phyloP scores from a whole-genome alignment of 2,113 vertebrate genomes.

The Vicugna pacos region DNA sequence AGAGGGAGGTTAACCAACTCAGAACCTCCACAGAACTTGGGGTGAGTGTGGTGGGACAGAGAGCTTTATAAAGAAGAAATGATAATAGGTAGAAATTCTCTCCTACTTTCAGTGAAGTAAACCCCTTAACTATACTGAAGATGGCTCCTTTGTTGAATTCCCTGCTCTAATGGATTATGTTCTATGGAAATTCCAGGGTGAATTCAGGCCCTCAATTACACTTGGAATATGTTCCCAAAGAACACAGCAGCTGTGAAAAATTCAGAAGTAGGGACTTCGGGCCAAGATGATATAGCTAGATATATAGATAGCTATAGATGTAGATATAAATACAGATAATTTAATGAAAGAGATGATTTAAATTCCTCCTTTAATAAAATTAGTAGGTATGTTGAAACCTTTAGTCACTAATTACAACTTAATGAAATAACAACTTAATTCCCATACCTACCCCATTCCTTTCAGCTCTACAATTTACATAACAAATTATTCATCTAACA shows the following conservation, averaged over 20 bases:
- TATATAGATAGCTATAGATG: neutral
- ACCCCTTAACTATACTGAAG: neutral
- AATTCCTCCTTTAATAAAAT: slow-evolving; percentile 36
- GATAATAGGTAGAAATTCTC: neutral
- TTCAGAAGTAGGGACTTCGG: neutral
- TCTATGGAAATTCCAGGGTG: slow-evolving; percentile 14
- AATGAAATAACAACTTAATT: slow-evolving; percentile 60
- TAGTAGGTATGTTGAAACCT: neutral
- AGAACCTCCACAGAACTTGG: neutral
- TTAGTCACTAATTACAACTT: slow-evolving; percentile 57
- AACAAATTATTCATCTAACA: slow-evolving; percentile 40
- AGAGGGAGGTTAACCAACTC: neutral
- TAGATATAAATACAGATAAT: neutral
- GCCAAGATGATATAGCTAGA: neutral
- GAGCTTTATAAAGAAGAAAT: neutral
- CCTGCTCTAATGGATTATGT: neutral
- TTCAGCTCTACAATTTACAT: slow-evolving; percentile 38
- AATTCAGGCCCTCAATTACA: neutral
- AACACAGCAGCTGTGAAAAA: slow-evolving; percentile 16
- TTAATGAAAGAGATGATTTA: slow-evolving; percentile 54
- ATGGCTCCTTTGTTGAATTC: slow-evolving; percentile 4
- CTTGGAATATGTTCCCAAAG: neutral
- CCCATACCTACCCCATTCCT: neutral
- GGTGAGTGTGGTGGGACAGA: neutral
- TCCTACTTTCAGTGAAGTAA: slow-evolving; percentile 7